Evolutionary conservation across 2,888 invertebrate genomes (phyloP), one percentile per base, ranked within the genome.

Genomic region (Heliconius erato): DNA sequence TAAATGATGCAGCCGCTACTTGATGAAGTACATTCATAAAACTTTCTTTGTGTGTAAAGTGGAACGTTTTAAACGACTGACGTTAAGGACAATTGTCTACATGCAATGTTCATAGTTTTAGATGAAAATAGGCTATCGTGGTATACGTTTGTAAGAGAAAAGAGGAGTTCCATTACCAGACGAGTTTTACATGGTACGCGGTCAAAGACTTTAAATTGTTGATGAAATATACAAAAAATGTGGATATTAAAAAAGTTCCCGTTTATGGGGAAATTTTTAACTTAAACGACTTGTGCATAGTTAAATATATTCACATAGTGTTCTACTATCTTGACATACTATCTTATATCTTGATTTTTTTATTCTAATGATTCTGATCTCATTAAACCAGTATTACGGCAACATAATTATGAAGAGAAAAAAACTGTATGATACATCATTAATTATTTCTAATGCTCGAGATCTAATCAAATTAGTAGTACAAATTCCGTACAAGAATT

Each of bases 11-110:
- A 81, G 76, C 83, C 79, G 76, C 82, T 69, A 74, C 72, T 83
- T 84, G 79, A 84, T 84, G 85, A 82, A 79, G 82, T 79, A 82
- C 83, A 87, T 85, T 84, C 84, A 86, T 83, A 84, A 84, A 92
- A 91, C 90, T 93, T 89, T 91, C 93, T 94, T 94, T 94, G 93
- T 93, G 90, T 72, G 85, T 84, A 84, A 86, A 93, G 92, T 93
- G 91, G 92, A 89, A 90, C 93, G 90, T 91, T 94, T 91, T 92
- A 91, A 94, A 93, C 92, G 84, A 84, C 83, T 91, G 89, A 90
- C 91, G 92, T 91, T 92, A 91, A 92, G 93, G 91, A 93, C 94
- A 84, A 86, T 86, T 85, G 86, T 86, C 84, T 93, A 92, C 93
- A 91, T 92, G 91, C 89, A 79, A 79, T 80, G 90, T 88, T 90